phyloP scores from a whole-genome alignment of 2,113 vertebrate species.

The Halichoerus grypus region DNA sequence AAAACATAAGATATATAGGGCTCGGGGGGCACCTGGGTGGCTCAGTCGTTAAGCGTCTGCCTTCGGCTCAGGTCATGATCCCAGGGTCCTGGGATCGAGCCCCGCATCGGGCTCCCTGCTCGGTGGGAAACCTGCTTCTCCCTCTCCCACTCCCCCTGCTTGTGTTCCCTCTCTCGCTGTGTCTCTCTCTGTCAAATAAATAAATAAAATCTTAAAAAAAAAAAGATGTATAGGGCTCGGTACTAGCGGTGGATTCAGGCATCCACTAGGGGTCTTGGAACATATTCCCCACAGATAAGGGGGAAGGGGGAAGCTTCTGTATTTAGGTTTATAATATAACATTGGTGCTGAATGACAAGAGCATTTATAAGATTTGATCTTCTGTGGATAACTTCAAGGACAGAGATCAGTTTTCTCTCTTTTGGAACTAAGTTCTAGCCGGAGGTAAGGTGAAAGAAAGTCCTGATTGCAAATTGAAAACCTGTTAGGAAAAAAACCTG shows the following conservation, averaged over 20 bases:
- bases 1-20: not conserved
- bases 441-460: not conserved
- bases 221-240: not conserved
- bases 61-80: no score
- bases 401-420: not conserved
- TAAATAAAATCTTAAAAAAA: no score
- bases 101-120: no score
- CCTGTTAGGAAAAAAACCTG: not conserved
- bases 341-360: not conserved
- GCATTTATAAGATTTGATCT: not conserved
- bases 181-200: no score
- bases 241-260: not conserved
- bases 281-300: not conserved
- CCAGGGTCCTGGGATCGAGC: no score
- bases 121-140: no score
- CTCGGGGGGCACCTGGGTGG: not conserved
- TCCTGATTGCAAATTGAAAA: not conserved
- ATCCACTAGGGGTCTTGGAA: not conserved
- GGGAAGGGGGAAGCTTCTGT: not conserved
- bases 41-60: no score
- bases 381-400: not conserved
- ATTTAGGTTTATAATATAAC: not conserved
- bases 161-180: no score
- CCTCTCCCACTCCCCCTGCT: no score
- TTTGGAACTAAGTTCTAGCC: not conserved